Evolutionary conservation across 2,888 invertebrate genomes (phyloP).

Genomic region (Habrosyne pyritoides): DNA sequence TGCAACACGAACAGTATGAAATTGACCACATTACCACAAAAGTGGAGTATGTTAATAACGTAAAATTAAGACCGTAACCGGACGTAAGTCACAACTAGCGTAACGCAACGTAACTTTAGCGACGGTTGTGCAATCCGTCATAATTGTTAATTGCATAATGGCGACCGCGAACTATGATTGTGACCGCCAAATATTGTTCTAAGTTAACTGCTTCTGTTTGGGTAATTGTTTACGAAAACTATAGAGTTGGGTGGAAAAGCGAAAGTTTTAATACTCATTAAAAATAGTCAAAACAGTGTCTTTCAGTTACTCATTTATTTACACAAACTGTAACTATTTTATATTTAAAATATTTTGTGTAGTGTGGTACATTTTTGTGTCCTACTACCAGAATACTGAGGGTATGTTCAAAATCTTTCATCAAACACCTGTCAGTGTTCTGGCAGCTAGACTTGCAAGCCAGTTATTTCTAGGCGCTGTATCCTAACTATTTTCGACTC

Average conservation of each 20-base stretch:
- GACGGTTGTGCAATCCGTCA: neutral
- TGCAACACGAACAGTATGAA: neutral
- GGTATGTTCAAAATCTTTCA: too few species aligned
- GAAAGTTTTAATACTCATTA: neutral
- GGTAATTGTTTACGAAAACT: neutral
- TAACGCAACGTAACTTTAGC: neutral
- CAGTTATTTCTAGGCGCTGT: too few species aligned
- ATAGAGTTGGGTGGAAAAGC: neutral
- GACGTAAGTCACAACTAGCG: neutral
- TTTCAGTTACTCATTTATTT: too few species aligned
- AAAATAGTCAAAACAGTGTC: too few species aligned
- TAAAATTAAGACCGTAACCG: conserved; percentile 3
- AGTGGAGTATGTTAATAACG: neutral
- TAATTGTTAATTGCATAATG: neutral
- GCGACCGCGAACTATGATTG: conserved; percentile 1
- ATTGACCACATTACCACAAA: neutral
- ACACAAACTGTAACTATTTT: too few species aligned
- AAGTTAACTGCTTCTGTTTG: neutral
- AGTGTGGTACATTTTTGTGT: too few species aligned
- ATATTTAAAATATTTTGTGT: too few species aligned
- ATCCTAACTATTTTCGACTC: too few species aligned
- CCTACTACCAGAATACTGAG: too few species aligned
- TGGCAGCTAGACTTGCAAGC: too few species aligned
- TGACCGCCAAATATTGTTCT: conserved; percentile 3
- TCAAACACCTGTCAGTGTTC: too few species aligned